Base-by-base conservation (phyloP, 2,888 invertebrate genomes). In the Smittia aterrima region DNA sequence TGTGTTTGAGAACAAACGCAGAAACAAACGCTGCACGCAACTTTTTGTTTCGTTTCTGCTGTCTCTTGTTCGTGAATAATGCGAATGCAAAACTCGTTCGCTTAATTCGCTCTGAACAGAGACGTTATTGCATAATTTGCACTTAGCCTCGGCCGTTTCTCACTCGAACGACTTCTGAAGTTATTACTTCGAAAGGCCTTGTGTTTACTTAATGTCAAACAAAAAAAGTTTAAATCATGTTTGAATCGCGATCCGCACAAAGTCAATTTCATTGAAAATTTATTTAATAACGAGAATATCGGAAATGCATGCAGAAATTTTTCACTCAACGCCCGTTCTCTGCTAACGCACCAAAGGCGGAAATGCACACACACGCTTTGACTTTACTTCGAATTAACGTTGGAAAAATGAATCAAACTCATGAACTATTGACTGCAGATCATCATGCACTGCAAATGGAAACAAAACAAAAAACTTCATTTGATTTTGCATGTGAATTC, bases 141-240 rank as follows among this genome's bases (percentile, higher is more conserved):
- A 47, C 58, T 71, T 20, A 54, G 18, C 70, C 70, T 71, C 53
- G n/a, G 71, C 32, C 53, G 58, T 62, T 62, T 62, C 24, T 62
- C 54, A 72, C 72, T 62, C 18, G 38, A 72, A 72, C 62, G 38
- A 72, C 24, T 72, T 72, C 22, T 22, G 54, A 62, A 72, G 54
- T 72, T 71, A 58, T 38, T 6, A 64, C 27, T 6, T 27, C 18
- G 58, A 22, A 22, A 22, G n/a, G 58, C 58, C 58, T 58, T 58
- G 58, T 64, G 64, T 27, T 64, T 64, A 16, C 64, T 64, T 64
- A 64, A 20, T 64, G 64, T 64, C 64, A 64, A 64, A 58, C 58
- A 58, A 58, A 58, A 64, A 11, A 25, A 64, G 24, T 18, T 18
- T 16, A 2, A 47, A 47, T 47, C n/a, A 47, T 20, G 9, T 58